Evolutionary conservation across 1,140 invertebrate species (phyloP).

Genomic region (Camponotus pennsylvanicus): DNA sequence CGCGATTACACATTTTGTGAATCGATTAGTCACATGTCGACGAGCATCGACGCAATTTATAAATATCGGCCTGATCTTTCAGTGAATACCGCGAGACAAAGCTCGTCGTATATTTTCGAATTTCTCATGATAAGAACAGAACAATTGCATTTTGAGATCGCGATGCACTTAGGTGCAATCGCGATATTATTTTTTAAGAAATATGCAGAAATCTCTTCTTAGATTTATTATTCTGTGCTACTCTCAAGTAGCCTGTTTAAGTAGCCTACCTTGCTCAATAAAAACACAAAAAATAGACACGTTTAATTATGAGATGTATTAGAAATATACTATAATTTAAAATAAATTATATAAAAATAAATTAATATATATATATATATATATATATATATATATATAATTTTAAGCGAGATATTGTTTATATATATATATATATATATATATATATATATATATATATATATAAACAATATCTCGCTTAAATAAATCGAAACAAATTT

Average conservation of each 20-base stretch:
- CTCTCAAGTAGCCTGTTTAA: background rate
- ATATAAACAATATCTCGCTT: background rate
- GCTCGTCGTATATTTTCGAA: background rate
- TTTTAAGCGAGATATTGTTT: no score
- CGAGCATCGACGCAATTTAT: conserved; percentile 31
- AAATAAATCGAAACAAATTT: conserved; percentile 24
- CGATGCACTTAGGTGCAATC: background rate
- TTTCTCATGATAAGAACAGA: background rate
- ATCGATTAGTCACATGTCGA: conserved; percentile 59
- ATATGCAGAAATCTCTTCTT: background rate
- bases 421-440: no score
- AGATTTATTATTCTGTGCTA: no score
- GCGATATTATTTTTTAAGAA: conserved; percentile 2
- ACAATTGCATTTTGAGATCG: conserved; percentile 11
- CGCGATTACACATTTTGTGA: conserved; percentile 71
- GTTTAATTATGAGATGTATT: background rate
- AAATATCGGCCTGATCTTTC: conserved; percentile 63
- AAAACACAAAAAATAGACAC: background rate
- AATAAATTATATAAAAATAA: background rate
- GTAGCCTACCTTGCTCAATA: background rate
- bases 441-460: background rate
- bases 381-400: no score
- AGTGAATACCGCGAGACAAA: background rate
- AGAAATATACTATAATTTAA: background rate
- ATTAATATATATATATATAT: no score